Conservation (phyloP, 2,797 vertebrate genomes). For the Megaceryle alcyon region DNA sequence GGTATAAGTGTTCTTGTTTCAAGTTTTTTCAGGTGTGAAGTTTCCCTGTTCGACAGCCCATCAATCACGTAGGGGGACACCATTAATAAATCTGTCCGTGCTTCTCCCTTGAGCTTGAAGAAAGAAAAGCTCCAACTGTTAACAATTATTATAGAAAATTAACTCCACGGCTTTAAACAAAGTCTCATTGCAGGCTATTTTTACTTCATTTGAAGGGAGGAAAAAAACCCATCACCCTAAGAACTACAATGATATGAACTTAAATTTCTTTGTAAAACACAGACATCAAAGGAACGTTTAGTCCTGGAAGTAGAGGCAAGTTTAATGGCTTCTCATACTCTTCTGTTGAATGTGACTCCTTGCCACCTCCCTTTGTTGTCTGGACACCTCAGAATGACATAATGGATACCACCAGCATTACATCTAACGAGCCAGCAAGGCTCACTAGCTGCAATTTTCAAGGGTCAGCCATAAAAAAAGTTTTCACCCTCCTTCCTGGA, state of each 20-base stretch:
- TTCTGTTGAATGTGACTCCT: neutral
- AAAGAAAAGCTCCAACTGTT: conserved; percentile 67
- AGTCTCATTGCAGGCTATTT: conserved; percentile 47
- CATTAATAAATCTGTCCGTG: conserved; percentile 69
- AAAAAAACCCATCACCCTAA: neutral
- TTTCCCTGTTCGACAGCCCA: conserved; percentile 54
- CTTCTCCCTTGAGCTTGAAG: conserved; percentile 58
- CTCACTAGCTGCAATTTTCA: neutral
- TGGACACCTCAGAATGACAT: neutral
- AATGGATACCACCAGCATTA: neutral
- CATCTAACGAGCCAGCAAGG: neutral
- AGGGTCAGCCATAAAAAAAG: neutral
- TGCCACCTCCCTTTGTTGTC: neutral
- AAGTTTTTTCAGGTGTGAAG: conserved; percentile 68
- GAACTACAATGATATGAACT: neutral
- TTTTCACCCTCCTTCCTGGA: neutral
- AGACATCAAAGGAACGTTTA: neutral
- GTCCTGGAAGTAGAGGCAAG: neutral
- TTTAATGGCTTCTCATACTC: neutral
- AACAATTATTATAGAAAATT: conserved; percentile 68
- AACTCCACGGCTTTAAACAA: conserved; percentile 60
- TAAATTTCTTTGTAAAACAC: neutral
- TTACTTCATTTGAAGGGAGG: neutral
- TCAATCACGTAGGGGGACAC: conserved; percentile 56
- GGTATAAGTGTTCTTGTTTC: conserved; percentile 56